Percentiles rank a stretch among this genome's conserved stretches.
These are phyloP conservation scores for Pristiophorus japonicus DNA, from an alignment of 2,113 vertebrate genomes.

Conservation along the genomic window DNA sequence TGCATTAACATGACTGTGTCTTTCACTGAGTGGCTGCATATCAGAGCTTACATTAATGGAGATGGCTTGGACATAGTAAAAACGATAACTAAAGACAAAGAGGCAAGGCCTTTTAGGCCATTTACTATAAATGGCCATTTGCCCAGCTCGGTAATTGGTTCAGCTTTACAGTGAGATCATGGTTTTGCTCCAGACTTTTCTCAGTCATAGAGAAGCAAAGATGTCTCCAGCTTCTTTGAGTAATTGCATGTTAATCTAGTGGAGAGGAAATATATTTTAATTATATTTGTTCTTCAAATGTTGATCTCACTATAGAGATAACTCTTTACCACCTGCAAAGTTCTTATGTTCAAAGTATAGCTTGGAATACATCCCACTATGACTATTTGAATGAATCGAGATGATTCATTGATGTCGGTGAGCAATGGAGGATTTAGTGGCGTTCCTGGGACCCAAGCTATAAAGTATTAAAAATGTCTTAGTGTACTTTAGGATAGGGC, in stretches of 20 bases:
- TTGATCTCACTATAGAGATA: too few species aligned
- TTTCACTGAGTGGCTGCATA: background rate
- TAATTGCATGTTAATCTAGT: background rate
- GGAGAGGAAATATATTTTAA: background rate
- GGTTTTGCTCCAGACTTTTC: background rate
- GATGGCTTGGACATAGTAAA: background rate
- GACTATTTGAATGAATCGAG: too few species aligned
- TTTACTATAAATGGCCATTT: background rate
- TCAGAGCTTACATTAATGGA: background rate
- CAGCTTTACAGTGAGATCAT: background rate
- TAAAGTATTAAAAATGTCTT: background rate
- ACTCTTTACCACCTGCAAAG: too few species aligned
- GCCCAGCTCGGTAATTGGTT: background rate
- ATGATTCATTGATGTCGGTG: background rate
- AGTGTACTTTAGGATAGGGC: background rate
- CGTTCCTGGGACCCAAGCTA: background rate
- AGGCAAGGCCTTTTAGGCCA: background rate
- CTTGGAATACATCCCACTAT: too few species aligned
- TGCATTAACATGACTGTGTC: background rate
- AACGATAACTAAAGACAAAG: background rate
- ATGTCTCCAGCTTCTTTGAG: background rate
- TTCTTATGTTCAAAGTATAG: too few species aligned
- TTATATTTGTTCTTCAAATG: background rate
- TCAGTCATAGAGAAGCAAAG: background rate
- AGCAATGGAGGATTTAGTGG: background rate